Percentiles rank a stretch among this genome's conserved stretches.
Evolutionary conservation across 1,140 invertebrate genomes (phyloP).

Genomic region (Heliconius hermathena): DNA sequence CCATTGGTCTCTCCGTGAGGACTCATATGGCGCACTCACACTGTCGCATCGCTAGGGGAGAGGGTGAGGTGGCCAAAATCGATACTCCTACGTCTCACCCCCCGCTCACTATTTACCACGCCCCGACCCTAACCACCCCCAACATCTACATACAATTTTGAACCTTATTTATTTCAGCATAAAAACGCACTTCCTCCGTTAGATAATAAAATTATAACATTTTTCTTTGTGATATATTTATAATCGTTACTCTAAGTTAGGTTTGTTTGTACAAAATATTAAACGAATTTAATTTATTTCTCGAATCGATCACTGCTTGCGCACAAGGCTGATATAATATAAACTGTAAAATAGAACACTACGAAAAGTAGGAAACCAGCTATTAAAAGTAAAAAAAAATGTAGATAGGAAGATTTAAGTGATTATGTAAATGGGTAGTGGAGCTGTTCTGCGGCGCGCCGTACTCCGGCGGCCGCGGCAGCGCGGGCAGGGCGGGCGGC

Average conservation of each 20-base stretch:
- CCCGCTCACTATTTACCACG: slow-evolving; percentile 64
- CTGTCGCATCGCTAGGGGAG: slow-evolving; percentile 73
- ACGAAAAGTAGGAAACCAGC: not conserved
- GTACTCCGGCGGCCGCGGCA: slow-evolving; percentile 38
- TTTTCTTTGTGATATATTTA: slow-evolving; percentile 33
- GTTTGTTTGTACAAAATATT: slow-evolving; percentile 21
- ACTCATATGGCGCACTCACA: slow-evolving; percentile 75
- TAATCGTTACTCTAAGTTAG: slow-evolving; percentile 22
- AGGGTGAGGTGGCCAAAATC: slow-evolving; percentile 76
- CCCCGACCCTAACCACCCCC: slow-evolving; percentile 76
- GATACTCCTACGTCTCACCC: slow-evolving; percentile 76
- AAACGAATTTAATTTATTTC: slow-evolving; percentile 3
- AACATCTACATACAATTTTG: slow-evolving; percentile 68
- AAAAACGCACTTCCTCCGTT: slow-evolving; percentile 61
- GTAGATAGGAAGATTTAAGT: slow-evolving; percentile 46
- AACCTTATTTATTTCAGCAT: slow-evolving; percentile 67
- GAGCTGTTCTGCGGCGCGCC: slow-evolving; percentile 40
- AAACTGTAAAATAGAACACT: not conserved
- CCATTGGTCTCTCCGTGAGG: slow-evolving; percentile 61
- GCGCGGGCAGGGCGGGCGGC: slow-evolving; percentile 73
- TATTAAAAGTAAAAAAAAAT: slow-evolving; percentile 3
- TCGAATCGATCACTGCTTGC: not conserved
- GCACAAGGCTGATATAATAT: not conserved
- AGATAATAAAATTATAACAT: slow-evolving; percentile 42
- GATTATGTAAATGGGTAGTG: slow-evolving; percentile 57